Conservation (phyloP, 2,797 vertebrate genomes). For the Mionectes olivaceus region DNA sequence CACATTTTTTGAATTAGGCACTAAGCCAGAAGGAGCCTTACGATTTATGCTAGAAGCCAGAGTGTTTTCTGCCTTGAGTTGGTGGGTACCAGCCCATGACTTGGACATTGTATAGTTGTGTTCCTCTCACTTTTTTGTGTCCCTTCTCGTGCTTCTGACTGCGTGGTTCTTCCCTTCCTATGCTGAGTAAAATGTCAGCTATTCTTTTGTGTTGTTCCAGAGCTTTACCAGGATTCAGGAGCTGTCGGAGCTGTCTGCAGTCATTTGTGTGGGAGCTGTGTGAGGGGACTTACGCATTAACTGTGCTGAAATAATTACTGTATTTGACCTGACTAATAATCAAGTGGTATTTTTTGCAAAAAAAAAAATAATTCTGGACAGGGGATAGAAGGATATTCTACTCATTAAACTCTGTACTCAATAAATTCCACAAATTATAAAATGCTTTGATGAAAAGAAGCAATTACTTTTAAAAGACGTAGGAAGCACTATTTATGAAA, state of each 20-base stretch:
- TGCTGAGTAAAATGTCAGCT: constrained; percentile 20
- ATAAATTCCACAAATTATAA: not conserved
- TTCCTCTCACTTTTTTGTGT: not conserved
- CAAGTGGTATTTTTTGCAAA: not conserved
- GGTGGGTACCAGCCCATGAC: accelerated
- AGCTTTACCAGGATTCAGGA: not conserved
- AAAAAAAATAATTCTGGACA: not conserved
- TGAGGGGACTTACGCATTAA: constrained; percentile 17
- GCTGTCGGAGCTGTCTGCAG: constrained; percentile 24
- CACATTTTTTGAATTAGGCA: not conserved
- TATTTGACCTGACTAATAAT: constrained; percentile 48
- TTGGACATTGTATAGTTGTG: not conserved
- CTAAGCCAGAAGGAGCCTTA: not conserved
- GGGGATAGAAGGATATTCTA: not conserved
- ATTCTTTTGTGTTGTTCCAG: not conserved
- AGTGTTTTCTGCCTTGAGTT: not conserved
- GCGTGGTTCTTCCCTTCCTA: not conserved
- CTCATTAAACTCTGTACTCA: not conserved
- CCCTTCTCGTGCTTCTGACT: not conserved
- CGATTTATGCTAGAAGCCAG: not conserved
- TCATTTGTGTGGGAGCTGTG: constrained; percentile 48
- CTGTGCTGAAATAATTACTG: constrained; percentile 38
- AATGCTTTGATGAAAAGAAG: constrained; percentile 37
- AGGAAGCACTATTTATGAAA: constrained; percentile 59
- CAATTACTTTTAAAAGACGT: constrained; percentile 36